Evolutionary conservation across 2,113 vertebrate genomes (phyloP).

Genomic region (Megalops atlanticus): DNA sequence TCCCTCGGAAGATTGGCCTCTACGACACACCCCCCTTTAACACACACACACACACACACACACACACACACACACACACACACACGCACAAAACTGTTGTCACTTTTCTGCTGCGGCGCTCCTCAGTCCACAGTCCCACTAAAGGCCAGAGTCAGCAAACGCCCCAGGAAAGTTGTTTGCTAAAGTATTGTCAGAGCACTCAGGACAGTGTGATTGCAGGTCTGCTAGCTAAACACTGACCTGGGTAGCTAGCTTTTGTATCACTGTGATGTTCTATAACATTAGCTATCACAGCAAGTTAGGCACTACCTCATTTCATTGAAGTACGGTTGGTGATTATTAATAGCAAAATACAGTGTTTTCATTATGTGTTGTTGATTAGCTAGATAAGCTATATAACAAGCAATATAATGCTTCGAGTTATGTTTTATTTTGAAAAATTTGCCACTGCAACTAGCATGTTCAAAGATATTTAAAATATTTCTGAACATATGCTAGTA

Average conservation of each 20-base stretch:
- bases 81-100: not conserved
- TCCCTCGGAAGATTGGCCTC: constrained; percentile 34
- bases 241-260: not conserved
- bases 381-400: not conserved
- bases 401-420: too few species aligned
- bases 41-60: not conserved
- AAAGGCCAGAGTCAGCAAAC: constrained; percentile 35
- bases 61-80: not conserved
- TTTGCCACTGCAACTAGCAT: too few species aligned
- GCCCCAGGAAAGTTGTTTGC: constrained; percentile 24
- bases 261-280: not conserved
- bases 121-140: not conserved
- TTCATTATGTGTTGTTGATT: not conserved
- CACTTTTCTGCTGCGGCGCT: not conserved
- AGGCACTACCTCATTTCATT: not conserved
- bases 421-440: too few species aligned
- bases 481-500: too few species aligned
- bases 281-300: not conserved
- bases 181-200: not conserved
- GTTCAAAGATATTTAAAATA: too few species aligned
- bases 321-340: not conserved
- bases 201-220: not conserved
- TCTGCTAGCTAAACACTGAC: not conserved
- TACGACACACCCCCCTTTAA: not conserved
- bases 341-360: not conserved